Base-by-base conservation (phyloP, 2,888 invertebrate genomes). In the Erebia aethiops region DNA sequence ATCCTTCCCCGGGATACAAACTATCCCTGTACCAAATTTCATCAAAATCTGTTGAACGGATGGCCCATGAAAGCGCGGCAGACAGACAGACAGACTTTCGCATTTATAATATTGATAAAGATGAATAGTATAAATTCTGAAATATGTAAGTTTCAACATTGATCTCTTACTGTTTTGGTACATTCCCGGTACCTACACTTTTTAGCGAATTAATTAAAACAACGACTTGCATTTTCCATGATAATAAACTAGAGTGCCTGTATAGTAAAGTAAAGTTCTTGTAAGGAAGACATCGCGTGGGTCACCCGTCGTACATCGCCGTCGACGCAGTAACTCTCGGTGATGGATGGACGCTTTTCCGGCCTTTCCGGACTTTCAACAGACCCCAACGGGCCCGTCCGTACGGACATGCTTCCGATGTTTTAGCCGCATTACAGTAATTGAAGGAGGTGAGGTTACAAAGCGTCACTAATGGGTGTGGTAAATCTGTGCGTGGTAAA, bases 221-320 rank as follows among this genome's bases (percentile, higher is more conserved):
- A 26, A 57, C 5, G 14, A 14, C 18, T 18, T 18, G 10, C 46
- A 1, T 62, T 52, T 61, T 52, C 52, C 67, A 67, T 52, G 26
- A 60, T 21, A 67, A 51, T 67, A 67, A 67, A 67, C 2, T 67
- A 67, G 60, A 61, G 51, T 61, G 51, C 16, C 18, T 43, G 35
- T 68, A 58, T 54, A n/a, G 60, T 67, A 58, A 75, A 69, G 7
- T 18, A 11, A 61, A 10, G 18, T 43, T 18, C 16, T 52, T 16
- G 70, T 70, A 76, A 66, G 60, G 69, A 63, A 57, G 67, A 43
- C 66, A 70, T 73, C 74, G 74, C 72, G 76, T 76, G 78, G 70
- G 77, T 77, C 74, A 68, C 67, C 60, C 51, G 60, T 61, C 67
- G 60, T 61, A 61, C 60, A 35, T 60, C 57, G 67, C 67, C 51